Evolutionary conservation across 2,797 vertebrate species (phyloP), one percentile per base, ranked within the genome.

Genomic region (Linurgus olivaceus): DNA sequence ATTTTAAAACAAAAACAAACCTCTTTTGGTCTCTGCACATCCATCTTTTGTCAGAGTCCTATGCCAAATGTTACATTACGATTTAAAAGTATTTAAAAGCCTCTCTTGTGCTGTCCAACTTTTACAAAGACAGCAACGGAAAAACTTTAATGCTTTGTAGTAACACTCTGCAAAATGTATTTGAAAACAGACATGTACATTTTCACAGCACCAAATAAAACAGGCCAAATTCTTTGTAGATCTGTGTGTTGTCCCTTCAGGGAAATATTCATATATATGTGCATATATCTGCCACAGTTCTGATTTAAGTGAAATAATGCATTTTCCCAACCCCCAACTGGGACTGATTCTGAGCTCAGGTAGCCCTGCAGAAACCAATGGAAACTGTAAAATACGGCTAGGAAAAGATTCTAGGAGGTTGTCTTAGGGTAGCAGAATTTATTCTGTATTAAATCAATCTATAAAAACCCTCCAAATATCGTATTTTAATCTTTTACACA

Each of bases 261-360:
- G 61, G 72, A 73, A 79, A 98, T 96, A 98, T 98, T 98, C 97
- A 98, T 98, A 98, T 96, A 98, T 98, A 97, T 97, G 97, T 35
- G 63, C 3, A 4, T 73, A 63, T 31, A 65, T 52, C 38, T 54
- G 97, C 96, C 96, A 97, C 83, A 94, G 97, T 98, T 98, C 97
- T 97, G 96, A 97, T 98, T 98, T 98, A 98, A 98, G 98, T 98
- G 98, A 98, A 98, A 98, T 86, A 97, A 97, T 33, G 83, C 94
- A 96, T 98, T 98, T 98, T 97, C 97, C 96, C 97, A 95, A 55
- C n/a, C 25, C 52, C 96, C 97, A 97, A 25, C 82, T 90, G 96
- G 97, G 97, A 98, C 97, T 94, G 94, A 98, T 98, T 97, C 97
- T 98, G 98, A 98, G 97, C 97, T 98, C 97, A 98, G 98, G 98